Evolutionary conservation across 2,888 invertebrate genomes (phyloP).

Genomic region (Allophyes oxyacanthae): DNA sequence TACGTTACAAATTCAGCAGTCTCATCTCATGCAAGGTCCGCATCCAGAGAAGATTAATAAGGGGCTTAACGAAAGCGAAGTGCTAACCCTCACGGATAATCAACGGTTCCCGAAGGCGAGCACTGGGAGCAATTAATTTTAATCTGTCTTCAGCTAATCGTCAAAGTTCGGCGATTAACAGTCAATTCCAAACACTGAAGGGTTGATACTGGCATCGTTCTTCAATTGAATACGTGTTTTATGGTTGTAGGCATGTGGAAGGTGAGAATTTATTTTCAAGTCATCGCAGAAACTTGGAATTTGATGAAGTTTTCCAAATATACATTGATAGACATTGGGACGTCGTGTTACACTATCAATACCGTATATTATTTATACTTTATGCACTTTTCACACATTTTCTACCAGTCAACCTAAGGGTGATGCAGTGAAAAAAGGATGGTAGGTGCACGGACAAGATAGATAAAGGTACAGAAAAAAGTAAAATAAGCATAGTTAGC

Average conservation of each 20-base stretch:
- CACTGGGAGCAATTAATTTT: constrained; percentile 74
- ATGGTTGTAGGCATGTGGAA: not conserved
- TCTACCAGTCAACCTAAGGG: too few species aligned
- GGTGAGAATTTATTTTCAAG: not conserved
- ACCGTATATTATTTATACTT: too few species aligned
- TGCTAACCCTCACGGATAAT: constrained; percentile 64
- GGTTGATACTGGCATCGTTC: constrained; percentile 44
- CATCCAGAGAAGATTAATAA: constrained; percentile 52
- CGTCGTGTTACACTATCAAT: too few species aligned
- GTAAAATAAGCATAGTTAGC: too few species aligned
- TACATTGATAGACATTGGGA: too few species aligned
- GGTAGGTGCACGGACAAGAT: too few species aligned
- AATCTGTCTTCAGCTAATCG: constrained; percentile 78
- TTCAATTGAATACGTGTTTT: constrained; percentile 47
- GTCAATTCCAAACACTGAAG: constrained; percentile 69
- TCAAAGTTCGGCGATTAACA: constrained; percentile 81
- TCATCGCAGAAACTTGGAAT: not conserved
- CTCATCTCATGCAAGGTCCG: constrained; percentile 28
- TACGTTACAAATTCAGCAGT: not conserved
- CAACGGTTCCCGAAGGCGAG: constrained; percentile 61
- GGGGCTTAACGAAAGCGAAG: constrained; percentile 50
- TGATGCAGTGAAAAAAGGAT: too few species aligned
- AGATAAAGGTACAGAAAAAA: too few species aligned
- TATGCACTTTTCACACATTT: too few species aligned
- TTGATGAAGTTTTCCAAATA: too few species aligned